phyloP scores from a whole-genome alignment of 2,888 invertebrate genomes.

The Metopia argyrocephala region DNA sequence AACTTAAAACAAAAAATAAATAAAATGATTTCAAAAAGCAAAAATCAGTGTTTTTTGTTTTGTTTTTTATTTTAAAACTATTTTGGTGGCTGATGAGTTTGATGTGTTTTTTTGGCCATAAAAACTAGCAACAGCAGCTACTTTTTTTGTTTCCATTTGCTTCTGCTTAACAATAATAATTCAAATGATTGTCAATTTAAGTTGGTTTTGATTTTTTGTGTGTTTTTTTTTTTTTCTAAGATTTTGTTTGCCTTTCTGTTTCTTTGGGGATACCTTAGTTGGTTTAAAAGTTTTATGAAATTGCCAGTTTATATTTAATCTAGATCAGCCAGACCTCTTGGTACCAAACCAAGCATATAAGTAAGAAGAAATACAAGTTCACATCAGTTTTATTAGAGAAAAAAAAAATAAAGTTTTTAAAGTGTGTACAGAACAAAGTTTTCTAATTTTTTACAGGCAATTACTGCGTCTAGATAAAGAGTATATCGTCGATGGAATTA shows the following conservation, averaged over 20 bases:
- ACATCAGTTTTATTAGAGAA: conserved; percentile 5
- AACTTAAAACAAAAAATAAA: conserved; percentile 1
- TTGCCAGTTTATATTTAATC: conserved; percentile 57
- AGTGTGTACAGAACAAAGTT: background rate
- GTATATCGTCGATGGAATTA: too few species aligned
- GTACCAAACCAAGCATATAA: conserved; percentile 40
- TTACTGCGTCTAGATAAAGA: too few species aligned
- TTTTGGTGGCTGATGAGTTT: conserved; percentile 48
- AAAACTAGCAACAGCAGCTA: conserved; percentile 27
- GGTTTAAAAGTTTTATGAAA: conserved; percentile 54
- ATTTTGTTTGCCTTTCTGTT: background rate
- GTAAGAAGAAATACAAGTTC: conserved; percentile 5
- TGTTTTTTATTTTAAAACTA: conserved; percentile 41
- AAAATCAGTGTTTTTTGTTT: too few species aligned
- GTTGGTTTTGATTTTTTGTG: conserved; percentile 50
- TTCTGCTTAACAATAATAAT: conserved; percentile 68
- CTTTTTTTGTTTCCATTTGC: conserved; percentile 33
- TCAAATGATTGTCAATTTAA: conserved; percentile 68
- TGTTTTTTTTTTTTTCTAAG: conserved; percentile 13
- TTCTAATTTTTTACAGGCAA: too few species aligned
- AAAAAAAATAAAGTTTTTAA: background rate
- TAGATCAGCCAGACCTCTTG: conserved; percentile 59
- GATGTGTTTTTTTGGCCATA: conserved; percentile 32
- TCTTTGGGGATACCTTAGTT: conserved; percentile 50
- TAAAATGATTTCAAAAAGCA: conserved; percentile 9